A percentile compares a stretch with the other conserved stretches of the same genome.
phyloP scores from a whole-genome alignment of 2,113 vertebrate species.

The Sebastes schlegelii region DNA sequence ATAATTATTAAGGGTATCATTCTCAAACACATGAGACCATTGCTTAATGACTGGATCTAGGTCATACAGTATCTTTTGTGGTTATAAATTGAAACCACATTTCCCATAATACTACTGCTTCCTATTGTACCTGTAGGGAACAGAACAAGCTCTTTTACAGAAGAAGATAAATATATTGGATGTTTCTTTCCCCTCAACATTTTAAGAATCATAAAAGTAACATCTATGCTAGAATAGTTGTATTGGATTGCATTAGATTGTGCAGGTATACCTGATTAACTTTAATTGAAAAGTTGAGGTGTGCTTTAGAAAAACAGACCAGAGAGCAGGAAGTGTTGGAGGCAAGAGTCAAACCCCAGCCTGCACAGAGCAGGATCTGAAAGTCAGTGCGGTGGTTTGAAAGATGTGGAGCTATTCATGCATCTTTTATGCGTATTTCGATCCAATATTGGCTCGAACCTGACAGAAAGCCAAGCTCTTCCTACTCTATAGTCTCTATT shows the following conservation, averaged over 20 bases:
- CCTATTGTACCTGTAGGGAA: not conserved
- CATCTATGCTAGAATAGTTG: not conserved
- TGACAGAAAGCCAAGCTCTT: not conserved
- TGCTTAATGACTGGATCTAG: not conserved
- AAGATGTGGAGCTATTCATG: not conserved
- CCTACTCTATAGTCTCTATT: not conserved
- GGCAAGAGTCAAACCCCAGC: too few relatives aligned
- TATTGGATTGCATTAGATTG: too few relatives aligned
- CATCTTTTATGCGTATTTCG: constrained; percentile 17
- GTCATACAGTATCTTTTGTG: too few relatives aligned
- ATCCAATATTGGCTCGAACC: constrained; percentile 13
- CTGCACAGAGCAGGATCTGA: not conserved
- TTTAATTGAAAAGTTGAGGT: not conserved
- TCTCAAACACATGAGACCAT: not conserved
- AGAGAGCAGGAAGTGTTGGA: too few relatives aligned
- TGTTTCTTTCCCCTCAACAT: not conserved
- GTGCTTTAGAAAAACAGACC: not conserved
- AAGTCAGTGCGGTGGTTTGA: not conserved
- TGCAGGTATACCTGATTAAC: too few relatives aligned
- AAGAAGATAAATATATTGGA: not conserved
- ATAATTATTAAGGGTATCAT: not conserved
- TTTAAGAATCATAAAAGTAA: not conserved
- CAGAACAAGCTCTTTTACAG: not conserved
- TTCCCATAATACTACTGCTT: not conserved
- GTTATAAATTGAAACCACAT: not conserved